Conservation (phyloP, 2,113 vertebrate species). For the Engystomops pustulosus region DNA sequence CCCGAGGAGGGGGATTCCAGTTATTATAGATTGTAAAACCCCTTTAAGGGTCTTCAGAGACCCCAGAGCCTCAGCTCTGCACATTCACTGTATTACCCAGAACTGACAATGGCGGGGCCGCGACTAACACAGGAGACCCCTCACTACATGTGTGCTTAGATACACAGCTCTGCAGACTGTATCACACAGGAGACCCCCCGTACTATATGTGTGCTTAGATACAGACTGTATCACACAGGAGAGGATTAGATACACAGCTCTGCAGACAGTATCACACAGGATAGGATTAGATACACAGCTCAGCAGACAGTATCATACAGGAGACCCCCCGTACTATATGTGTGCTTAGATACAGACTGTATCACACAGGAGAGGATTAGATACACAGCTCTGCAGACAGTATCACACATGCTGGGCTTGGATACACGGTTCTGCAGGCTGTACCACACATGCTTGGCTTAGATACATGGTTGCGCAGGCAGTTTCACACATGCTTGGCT, state of each 20-base stretch:
- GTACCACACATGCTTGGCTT: too few relatives aligned
- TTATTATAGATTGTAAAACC: not conserved
- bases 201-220: too few relatives aligned
- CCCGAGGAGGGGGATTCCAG: not conserved
- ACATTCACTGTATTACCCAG: not conserved
- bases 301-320: not conserved
- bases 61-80: not conserved
- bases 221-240: not conserved
- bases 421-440: not conserved
- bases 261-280: not conserved
- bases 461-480: too few relatives aligned
- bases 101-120: not conserved
- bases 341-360: too few relatives aligned
- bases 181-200: not conserved
- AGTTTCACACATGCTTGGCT: too few relatives aligned
- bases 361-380: not conserved
- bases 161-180: not conserved
- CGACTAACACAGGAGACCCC: not conserved
- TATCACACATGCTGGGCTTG: not conserved
- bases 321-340: too few relatives aligned
- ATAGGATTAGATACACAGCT: not conserved
- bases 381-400: not conserved
- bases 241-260: not conserved
- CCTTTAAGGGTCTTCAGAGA: not conserved
- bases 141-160: too few relatives aligned